Percentiles rank a stretch among this genome's conserved stretches.
Conservation (phyloP, 1,140 invertebrate species). For the Cherax destructor region DNA sequence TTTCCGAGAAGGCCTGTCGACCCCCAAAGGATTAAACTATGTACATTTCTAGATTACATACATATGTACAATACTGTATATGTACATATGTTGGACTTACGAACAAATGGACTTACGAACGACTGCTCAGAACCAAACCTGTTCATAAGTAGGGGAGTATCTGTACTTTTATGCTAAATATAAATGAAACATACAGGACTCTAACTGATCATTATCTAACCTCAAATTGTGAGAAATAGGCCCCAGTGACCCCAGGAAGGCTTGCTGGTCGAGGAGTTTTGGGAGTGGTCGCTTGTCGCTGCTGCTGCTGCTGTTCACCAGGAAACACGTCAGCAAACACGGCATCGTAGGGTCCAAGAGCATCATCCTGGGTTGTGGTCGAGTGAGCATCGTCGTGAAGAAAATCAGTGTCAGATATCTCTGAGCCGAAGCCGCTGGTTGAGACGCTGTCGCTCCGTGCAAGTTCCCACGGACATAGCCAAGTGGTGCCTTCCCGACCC, state of each 20-base stretch:
- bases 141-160: too few relatives aligned
- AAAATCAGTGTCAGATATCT: conserved; percentile 74
- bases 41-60: too few relatives aligned
- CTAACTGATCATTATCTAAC: background rate
- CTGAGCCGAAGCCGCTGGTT: conserved; percentile 75
- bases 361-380: conserved; percentile 57
- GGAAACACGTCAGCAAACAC: conserved; percentile 72
- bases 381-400: conserved; percentile 68
- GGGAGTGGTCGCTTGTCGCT: conserved; percentile 30
- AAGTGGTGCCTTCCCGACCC: conserved; percentile 35
- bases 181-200: too few relatives aligned
- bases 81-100: too few relatives aligned
- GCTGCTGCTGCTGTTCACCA: conserved; percentile 37
- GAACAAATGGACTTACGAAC: too few relatives aligned
- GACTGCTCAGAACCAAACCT: too few relatives aligned
- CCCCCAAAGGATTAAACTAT: too few relatives aligned
- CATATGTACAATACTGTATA: too few relatives aligned
- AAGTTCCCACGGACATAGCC: conserved; percentile 71
- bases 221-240: conserved; percentile 69
- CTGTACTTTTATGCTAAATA: too few relatives aligned
- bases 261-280: conserved; percentile 66
- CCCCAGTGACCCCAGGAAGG: conserved; percentile 67
- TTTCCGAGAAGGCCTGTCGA: too few relatives aligned
- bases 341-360: conserved; percentile 70
- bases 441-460: conserved; percentile 74